phyloP scores from a whole-genome alignment of 1,140 invertebrate genomes.

The Diorhabda carinulata region DNA sequence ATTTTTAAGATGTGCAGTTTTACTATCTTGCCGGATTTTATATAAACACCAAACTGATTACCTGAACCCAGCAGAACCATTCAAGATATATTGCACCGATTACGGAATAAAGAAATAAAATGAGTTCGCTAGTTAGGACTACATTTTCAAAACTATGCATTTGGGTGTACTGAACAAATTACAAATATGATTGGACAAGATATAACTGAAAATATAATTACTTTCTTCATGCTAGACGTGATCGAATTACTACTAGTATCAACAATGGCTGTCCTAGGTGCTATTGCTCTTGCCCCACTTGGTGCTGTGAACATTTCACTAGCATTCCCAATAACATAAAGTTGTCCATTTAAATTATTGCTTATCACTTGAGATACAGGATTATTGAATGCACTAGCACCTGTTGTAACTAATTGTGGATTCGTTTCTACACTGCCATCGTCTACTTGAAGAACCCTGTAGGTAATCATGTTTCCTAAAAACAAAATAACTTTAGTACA shows the following conservation, averaged over 20 bases:
- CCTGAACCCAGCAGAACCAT: no score
- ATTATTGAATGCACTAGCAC: conserved; percentile 23
- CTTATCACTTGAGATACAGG: conserved; percentile 41
- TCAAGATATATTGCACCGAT: no score
- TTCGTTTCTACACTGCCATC: conserved; percentile 36
- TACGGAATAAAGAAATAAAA: no score
- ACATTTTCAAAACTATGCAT: no score
- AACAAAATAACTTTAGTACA: neutral
- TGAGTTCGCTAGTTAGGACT: no score
- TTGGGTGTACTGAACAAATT: no score
- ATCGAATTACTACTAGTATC: conserved; percentile 48
- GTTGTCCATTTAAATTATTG: conserved; percentile 49
- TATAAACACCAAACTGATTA: no score
- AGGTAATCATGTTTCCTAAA: conserved; percentile 40
- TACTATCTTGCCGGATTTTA: no score
- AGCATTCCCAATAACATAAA: conserved; percentile 57
- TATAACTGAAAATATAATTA: conserved; percentile 29
- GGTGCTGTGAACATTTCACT: conserved; percentile 52
- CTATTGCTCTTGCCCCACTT: conserved; percentile 52
- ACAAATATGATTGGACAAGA: neutral
- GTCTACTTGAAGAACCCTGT: conserved; percentile 46
- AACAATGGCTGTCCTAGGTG: conserved; percentile 51
- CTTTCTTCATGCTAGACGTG: conserved; percentile 52
- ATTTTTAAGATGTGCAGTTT: no score
- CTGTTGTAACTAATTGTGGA: conserved; percentile 39